Percentiles rank a stretch among this genome's conserved stretches.
Evolutionary conservation across 2,888 invertebrate species (phyloP).

Genomic region (Orthosia gracilis): DNA sequence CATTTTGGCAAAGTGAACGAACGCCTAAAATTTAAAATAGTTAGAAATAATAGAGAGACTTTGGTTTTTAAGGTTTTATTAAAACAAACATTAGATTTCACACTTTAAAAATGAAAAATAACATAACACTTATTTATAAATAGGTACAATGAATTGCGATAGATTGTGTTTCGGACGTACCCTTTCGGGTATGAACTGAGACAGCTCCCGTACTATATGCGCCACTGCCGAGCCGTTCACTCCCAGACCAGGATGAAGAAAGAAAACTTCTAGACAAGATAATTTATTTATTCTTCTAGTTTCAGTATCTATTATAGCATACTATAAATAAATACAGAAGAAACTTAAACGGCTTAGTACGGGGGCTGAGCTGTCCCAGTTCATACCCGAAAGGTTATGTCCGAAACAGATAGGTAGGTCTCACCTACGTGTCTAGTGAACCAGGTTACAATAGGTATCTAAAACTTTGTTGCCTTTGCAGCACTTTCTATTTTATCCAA

Average conservation of each 20-base stretch:
- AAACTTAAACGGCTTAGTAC: no score
- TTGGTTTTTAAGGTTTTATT: slow-evolving; percentile 36
- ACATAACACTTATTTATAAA: slow-evolving; percentile 33
- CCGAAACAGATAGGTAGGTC: slow-evolving; percentile 6
- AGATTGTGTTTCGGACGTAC: neutral
- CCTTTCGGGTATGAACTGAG: no score
- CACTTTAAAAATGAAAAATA: slow-evolving; percentile 52
- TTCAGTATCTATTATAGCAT: no score
- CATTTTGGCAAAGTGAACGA: neutral
- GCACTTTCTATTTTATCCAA: slow-evolving; percentile 9
- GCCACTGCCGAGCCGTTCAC: no score
- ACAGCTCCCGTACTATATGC: no score
- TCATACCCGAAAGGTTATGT: no score
- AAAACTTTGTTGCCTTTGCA: slow-evolving; percentile 19
- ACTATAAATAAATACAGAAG: no score
- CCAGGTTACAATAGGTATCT: slow-evolving; percentile 2
- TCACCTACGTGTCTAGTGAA: slow-evolving; percentile 20
- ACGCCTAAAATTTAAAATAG: neutral
- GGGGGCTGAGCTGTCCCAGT: no score
- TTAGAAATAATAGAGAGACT: slow-evolving; percentile 4
- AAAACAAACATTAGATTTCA: slow-evolving; percentile 57
- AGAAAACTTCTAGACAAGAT: no score
- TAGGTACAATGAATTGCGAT: slow-evolving; percentile 14
- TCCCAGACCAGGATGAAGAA: no score
- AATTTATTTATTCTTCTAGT: no score